These are phyloP conservation scores for Regulus satrapa DNA, from an alignment of 2,113 vertebrate species.

Conservation along the genomic window DNA sequence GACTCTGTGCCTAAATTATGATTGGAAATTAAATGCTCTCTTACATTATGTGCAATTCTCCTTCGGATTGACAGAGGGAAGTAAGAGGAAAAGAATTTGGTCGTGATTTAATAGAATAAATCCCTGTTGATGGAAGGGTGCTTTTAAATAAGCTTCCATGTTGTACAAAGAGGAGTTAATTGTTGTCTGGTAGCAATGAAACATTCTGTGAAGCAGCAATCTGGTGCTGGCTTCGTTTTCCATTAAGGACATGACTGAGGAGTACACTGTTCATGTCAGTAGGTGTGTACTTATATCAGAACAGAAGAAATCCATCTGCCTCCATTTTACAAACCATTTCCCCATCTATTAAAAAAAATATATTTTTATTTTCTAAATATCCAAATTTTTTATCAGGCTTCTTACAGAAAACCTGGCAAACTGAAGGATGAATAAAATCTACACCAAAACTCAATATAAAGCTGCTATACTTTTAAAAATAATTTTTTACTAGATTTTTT, in stretches of 20 bases:
- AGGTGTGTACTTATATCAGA: neutral
- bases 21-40: neutral
- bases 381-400: conserved; percentile 7
- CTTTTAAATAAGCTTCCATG: neutral
- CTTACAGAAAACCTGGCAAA: neutral
- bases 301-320: conserved; percentile 2
- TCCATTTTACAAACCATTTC: neutral
- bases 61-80: neutral
- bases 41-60: neutral
- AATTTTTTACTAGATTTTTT: neutral
- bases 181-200: neutral
- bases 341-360: neutral
- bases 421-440: neutral
- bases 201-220: neutral
- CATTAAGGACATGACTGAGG: neutral
- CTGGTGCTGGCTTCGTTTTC: neutral
- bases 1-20: neutral
- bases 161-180: neutral
- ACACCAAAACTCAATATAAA: neutral
- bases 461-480: too few species aligned
- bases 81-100: neutral
- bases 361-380: neutral
- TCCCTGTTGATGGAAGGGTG: neutral
- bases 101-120: neutral
- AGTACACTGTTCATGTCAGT: neutral